Base-by-base conservation (phyloP, 2,797 vertebrate species). In the Allobates femoralis region DNA sequence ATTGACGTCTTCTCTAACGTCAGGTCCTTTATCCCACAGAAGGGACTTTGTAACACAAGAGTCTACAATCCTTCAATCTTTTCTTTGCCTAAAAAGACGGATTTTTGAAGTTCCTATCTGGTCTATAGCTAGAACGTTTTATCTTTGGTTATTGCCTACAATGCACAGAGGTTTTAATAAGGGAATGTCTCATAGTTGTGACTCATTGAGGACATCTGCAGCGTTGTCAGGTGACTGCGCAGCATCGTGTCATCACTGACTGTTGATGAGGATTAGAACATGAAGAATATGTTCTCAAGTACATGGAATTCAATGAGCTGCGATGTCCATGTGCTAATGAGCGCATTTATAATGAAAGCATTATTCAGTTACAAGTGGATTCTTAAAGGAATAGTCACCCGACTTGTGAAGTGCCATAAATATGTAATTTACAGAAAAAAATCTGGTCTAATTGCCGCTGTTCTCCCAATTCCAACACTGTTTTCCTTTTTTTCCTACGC, bases 131-230 rank as follows among this genome's bases (percentile, higher is more conserved):
- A 11, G 14, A 77, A 56, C 21, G 55, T 78, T 79, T 79, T 62
- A 46, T 62, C 77, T 79, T 79, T 81, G 77, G 77, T 79, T 79
- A 56, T 60, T 79, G 77, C 77, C 77, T 60, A 79, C 77, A 79
- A 79, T 79, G 58, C 56, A 79, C 32, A 32, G 55, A 62, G n/a
- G 32, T 37, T 41, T 37, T n/a, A 41, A 79, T 60, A 41, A 79
- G 56, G 56, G 55, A 79, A 37, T 79, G 55, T 62, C 15, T 58
- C 23, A 78, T 23, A 58, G 55, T 37, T 37, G 56, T 60, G 77
- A 79, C 55, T 79, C 77, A 62, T 46, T 32, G 55, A 79, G 77
- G 58, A 58, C 30, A 56, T 62, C 32, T 56, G 77, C 77, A 58
- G 76, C 30, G 6, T 3, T 37, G 32, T 37, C 77, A 79, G 77